Evolutionary conservation across 2,888 invertebrate species (phyloP).

Genomic region (Metopia argyrocephala): DNA sequence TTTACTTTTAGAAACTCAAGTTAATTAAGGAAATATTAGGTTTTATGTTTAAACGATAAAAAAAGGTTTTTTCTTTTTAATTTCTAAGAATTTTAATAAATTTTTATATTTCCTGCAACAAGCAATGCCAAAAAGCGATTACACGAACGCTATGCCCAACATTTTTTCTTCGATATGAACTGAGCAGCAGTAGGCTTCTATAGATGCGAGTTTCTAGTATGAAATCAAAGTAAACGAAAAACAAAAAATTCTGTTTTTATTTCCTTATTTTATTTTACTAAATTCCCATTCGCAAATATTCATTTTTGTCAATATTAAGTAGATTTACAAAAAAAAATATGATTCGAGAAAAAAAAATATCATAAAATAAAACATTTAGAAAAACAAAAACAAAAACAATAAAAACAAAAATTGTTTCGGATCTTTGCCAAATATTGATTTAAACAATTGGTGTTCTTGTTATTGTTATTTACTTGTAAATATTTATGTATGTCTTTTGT

Average conservation of each 20-base stretch:
- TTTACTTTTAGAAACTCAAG: neutral
- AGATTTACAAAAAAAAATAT: neutral
- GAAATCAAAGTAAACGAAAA: neutral
- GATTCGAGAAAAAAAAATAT: neutral
- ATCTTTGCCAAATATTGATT: conserved; percentile 39
- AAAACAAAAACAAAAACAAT: neutral
- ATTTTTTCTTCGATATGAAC: neutral
- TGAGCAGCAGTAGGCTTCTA: neutral
- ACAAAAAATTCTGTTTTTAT: neutral
- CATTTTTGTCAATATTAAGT: conserved; percentile 8
- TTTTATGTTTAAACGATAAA: neutral
- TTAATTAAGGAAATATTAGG: neutral
- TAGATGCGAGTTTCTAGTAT: too few relatives aligned
- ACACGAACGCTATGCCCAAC: neutral
- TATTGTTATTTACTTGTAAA: conserved; percentile 8
- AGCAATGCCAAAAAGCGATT: neutral
- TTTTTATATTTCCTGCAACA: neutral
- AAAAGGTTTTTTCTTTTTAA: neutral
- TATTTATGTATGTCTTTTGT: conserved; percentile 9
- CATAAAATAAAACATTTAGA: neutral
- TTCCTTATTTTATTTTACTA: conserved; percentile 4
- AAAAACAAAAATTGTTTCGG: neutral
- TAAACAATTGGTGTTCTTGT: conserved; percentile 6
- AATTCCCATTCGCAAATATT: conserved; percentile 5
- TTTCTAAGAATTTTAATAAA: neutral